Base-by-base conservation (phyloP, 64 coral and sea anemone species). In the Cladopsammia gracilis region DNA sequence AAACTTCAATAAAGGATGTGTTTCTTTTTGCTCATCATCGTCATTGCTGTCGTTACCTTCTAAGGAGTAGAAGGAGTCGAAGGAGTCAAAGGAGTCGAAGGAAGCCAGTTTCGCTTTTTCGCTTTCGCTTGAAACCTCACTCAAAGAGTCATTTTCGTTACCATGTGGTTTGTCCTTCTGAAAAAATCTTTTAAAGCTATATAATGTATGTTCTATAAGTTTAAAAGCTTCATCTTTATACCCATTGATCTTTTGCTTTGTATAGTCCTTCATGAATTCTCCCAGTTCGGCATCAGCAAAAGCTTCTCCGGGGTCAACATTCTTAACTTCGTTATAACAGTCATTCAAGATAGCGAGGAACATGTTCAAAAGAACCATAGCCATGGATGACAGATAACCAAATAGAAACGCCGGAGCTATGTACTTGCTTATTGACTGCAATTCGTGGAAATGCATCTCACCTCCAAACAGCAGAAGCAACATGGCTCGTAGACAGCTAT, bases 341-440 rank as follows among this genome's bases (percentile, higher is more conserved):
- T 94, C 92, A 71, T 94, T 94, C 10, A 94, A 77, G 46, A 94
- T 94, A 5, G 92, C 92, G 3, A 94, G 67, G 25, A 94, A 94
- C 92, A 94, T 94, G 66, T 89, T 94, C 8, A 94, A 79, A 12
- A 94, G 92, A 78, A 94, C 72, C 92, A 88, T 88, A 5, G 76
- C 57, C 92, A 94, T 94, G 22, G 85, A 89, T 3, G 76, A 64
- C 74, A 89, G 77, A 82, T 89, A 94, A 53, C 87, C 76, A 48
- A 94, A 94, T 11, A 73, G 47, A 49, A 89, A 94, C 20, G 74
- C 11, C 15, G 92, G 92, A 13, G 85, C 65, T 13, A 94, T 71
- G 49, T 58, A 61, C 6, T 75, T 78, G 49, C 87, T 82, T 0
- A 68, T 64, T 0, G 84, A 59, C 23, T 89, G 51, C n/a, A 94